A percentile compares a stretch with the other conserved stretches of the same genome.
These are phyloP conservation scores for Drosophila diplacantha DNA, from an alignment of 2,888 invertebrate species.

Conservation along the genomic window DNA sequence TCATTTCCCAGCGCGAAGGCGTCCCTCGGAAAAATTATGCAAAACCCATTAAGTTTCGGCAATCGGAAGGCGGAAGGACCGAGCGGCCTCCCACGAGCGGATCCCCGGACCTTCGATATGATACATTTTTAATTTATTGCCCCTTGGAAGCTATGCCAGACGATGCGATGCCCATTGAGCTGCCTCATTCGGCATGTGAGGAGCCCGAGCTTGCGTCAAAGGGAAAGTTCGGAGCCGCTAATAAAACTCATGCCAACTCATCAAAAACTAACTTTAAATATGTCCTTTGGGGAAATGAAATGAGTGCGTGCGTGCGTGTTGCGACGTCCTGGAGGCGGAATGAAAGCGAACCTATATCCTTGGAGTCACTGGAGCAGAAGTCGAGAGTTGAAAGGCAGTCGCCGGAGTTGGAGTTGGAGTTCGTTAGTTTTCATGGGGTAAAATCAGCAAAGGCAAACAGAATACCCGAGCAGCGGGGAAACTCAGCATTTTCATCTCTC, in stretches of 20 bases:
- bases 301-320: slow-evolving; percentile 49
- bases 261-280: slow-evolving; percentile 68
- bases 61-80: slow-evolving; percentile 33
- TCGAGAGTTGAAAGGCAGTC: slow-evolving; percentile 9
- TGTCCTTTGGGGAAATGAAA: slow-evolving; percentile 57
- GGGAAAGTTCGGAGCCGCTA: slow-evolving; percentile 55
- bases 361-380: slow-evolving; percentile 30
- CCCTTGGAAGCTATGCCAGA: slow-evolving; percentile 37
- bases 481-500: slow-evolving; percentile 14
- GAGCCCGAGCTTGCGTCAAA: slow-evolving; percentile 15
- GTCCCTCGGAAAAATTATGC: slow-evolving; percentile 47
- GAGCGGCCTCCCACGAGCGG: slow-evolving; percentile 1
- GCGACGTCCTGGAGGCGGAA: slow-evolving; percentile 26
- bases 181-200: slow-evolving; percentile 24
- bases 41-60: slow-evolving; percentile 28
- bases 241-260: slow-evolving; percentile 70
- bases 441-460: slow-evolving; percentile 18
- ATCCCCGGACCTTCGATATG: slow-evolving; percentile 33
- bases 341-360: slow-evolving; percentile 35
- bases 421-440: slow-evolving; percentile 15
- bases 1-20: slow-evolving; percentile 33
- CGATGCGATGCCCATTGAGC: slow-evolving; percentile 29
- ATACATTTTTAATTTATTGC: slow-evolving; percentile 53
- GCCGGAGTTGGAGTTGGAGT: slow-evolving; percentile 17
- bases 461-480: slow-evolving; percentile 10